These are phyloP conservation scores for Gallinago media DNA, from an alignment of 2,113 vertebrate genomes.

Conservation along the genomic window DNA sequence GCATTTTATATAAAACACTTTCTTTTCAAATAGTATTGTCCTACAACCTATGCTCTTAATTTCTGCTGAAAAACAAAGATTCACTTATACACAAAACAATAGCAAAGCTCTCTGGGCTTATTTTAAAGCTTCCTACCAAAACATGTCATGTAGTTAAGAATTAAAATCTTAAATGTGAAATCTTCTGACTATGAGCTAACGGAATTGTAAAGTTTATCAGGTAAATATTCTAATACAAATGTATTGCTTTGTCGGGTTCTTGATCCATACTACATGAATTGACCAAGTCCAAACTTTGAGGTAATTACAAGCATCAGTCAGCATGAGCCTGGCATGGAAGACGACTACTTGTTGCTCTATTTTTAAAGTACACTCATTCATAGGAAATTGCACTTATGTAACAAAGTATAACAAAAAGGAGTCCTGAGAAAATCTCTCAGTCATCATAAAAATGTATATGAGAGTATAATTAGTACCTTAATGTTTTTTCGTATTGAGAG, in stretches of 20 bases:
- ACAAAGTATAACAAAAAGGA: not conserved
- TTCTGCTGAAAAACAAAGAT: not conserved
- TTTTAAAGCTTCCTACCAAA: not conserved
- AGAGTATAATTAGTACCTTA: not conserved
- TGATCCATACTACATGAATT: not conserved
- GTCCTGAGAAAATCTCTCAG: not conserved
- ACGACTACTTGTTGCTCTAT: not conserved
- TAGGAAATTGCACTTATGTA: not conserved
- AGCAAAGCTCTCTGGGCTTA: not conserved
- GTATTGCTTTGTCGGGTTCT: not conserved
- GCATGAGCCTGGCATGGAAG: not conserved
- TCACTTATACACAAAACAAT: not conserved
- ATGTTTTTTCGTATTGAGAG: not conserved
- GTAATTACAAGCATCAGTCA: not conserved
- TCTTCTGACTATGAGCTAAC: not conserved
- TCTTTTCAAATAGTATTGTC: not conserved
- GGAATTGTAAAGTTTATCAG: not conserved
- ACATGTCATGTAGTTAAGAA: not conserved
- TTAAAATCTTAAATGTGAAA: not conserved
- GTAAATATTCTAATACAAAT: not conserved
- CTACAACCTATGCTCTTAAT: not conserved
- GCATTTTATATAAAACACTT: not conserved
- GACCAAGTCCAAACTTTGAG: not conserved
- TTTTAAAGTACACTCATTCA: not conserved
- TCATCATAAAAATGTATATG: not conserved